Conservation (phyloP, 2,797 vertebrate genomes). For the Loris lydekkerianus region DNA sequence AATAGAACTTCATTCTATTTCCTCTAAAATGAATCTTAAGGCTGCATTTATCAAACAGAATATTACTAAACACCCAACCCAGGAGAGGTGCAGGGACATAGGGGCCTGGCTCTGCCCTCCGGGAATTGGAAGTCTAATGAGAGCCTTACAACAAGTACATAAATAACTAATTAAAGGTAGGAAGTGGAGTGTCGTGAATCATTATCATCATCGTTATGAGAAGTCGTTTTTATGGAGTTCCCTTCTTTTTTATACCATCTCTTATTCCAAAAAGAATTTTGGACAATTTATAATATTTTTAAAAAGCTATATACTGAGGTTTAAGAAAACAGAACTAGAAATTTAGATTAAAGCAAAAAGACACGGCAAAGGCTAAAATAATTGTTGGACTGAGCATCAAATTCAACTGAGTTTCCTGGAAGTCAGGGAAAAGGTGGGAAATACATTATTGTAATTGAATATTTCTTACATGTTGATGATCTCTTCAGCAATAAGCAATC, state of each 20-base stretch:
- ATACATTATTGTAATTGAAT: slow-evolving; percentile 6
- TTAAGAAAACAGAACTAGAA: neutral
- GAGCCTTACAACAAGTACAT: slow-evolving; percentile 7
- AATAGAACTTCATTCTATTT: neutral
- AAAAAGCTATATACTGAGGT: neutral
- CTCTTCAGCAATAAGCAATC: neutral
- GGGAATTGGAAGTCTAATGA: neutral
- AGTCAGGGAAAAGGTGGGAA: slow-evolving; percentile 9
- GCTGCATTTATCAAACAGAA: slow-evolving; percentile 60
- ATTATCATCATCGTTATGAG: neutral
- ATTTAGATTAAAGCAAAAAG: slow-evolving; percentile 20
- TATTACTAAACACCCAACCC: slow-evolving; percentile 22
- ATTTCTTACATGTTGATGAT: neutral
- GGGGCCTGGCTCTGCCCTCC: neutral
- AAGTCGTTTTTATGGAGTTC: slow-evolving; percentile 33
- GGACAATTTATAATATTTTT: neutral
- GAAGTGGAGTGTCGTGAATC: slow-evolving; percentile 30
- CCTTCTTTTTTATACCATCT: neutral
- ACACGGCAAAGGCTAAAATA: neutral
- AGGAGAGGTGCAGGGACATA: neutral
- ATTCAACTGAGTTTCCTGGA: slow-evolving; percentile 50
- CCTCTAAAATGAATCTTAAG: slow-evolving; percentile 62
- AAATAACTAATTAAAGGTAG: slow-evolving; percentile 65
- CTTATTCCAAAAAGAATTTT: slow-evolving; percentile 6
- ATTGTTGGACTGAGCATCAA: neutral